Conservation (phyloP, 2,113 vertebrate species). For the Dermatemys mawii region DNA sequence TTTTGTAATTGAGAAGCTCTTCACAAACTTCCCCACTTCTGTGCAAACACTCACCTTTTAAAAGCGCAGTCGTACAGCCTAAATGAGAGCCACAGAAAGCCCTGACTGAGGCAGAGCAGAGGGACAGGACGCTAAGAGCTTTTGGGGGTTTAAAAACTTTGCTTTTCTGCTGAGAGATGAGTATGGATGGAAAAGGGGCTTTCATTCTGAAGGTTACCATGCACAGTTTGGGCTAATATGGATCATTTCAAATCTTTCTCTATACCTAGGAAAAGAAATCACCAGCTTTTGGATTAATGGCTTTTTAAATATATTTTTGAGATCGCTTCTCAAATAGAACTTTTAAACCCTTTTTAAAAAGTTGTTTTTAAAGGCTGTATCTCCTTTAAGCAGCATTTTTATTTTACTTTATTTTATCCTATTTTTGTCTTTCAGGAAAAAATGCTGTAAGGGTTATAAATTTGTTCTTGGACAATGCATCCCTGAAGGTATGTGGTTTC, state of each 20-base stretch:
- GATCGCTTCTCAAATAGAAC: neutral
- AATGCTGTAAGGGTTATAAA: constrained; percentile 97
- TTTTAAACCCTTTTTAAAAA: neutral
- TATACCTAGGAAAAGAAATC: neutral
- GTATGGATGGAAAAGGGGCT: neutral
- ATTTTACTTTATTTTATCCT: constrained; percentile 37
- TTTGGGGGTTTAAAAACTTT: neutral
- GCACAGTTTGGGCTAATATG: neutral
- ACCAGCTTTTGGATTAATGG: too few species aligned
- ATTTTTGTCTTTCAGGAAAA: constrained; percentile 89
- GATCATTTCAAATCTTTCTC: neutral
- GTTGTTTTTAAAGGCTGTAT: neutral
- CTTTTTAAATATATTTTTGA: neutral
- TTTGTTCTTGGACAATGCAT: constrained; percentile 98
- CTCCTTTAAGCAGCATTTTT: neutral
- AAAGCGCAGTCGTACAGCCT: neutral
- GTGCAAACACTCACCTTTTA: neutral
- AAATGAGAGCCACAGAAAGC: neutral
- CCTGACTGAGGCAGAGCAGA: neutral
- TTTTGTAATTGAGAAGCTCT: neutral
- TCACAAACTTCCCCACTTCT: neutral
- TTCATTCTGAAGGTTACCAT: neutral
- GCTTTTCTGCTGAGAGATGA: neutral
- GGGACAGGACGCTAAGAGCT: neutral
- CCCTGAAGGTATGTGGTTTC: constrained; percentile 91